A percentile compares a stretch with the other conserved stretches of the same genome.
These are phyloP conservation scores for Euspilapteryx auroguttella DNA, from an alignment of 2,888 invertebrate species.

Conservation along the genomic window DNA sequence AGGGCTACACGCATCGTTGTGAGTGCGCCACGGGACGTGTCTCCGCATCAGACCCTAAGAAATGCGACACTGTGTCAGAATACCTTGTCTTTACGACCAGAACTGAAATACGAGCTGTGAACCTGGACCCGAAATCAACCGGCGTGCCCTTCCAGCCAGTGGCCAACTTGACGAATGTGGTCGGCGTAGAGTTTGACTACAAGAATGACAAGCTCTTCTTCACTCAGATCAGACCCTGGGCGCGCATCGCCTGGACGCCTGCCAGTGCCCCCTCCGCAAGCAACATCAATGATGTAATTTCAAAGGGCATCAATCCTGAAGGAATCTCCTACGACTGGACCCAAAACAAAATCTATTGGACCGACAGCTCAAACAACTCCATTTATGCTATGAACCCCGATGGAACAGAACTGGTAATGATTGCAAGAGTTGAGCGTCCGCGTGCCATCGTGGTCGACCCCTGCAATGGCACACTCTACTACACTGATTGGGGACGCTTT, in stretches of 20 bases:
- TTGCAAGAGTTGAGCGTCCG: constrained; percentile 90
- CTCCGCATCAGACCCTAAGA: constrained; percentile 62
- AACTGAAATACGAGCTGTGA: constrained; percentile 90
- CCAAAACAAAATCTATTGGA: constrained; percentile 96
- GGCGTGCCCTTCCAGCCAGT: constrained; percentile 84
- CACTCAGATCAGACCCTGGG: constrained; percentile 91
- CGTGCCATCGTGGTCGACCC: constrained; percentile 96
- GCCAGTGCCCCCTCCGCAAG: constrained; percentile 67
- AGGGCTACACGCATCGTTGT: constrained; percentile 68
- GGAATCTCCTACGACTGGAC: constrained; percentile 98
- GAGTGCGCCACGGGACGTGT: constrained; percentile 92
- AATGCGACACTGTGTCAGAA: constrained; percentile 83
- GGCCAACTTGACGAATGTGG: constrained; percentile 86
- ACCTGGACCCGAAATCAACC: constrained; percentile 80
- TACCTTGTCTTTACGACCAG: constrained; percentile 93
- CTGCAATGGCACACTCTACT: constrained; percentile 93
- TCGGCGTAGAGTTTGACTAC: constrained; percentile 95
- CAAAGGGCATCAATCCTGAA: constrained; percentile 85
- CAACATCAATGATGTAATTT: constrained; percentile 69
- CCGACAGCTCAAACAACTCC: constrained; percentile 91
- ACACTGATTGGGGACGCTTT: constrained; percentile 94
- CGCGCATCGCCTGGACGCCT: constrained; percentile 81
- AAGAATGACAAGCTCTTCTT: constrained; percentile 85
- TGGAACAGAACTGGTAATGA: constrained; percentile 85
- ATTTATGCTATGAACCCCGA: constrained; percentile 95